Evolutionary conservation across 2,113 vertebrate genomes (phyloP).

Genomic region (Lathamus discolor): DNA sequence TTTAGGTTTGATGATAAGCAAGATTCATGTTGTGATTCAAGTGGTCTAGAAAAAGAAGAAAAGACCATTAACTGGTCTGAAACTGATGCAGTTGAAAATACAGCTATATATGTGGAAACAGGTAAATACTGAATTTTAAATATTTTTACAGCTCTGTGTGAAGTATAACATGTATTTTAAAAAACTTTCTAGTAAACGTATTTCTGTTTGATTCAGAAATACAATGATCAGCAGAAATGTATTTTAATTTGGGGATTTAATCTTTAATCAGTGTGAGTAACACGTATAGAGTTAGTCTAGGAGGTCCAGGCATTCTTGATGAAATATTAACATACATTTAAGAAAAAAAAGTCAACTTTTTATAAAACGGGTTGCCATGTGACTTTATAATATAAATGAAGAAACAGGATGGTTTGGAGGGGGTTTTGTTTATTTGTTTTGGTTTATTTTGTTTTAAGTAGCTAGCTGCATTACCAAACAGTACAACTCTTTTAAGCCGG

Average conservation of each 20-base stretch:
- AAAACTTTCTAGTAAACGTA: background rate
- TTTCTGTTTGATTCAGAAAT: background rate
- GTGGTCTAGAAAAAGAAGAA: constrained; percentile 57
- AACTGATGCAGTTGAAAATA: constrained; percentile 44
- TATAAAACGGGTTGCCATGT: background rate
- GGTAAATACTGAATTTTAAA: constrained; percentile 58
- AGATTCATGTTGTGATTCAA: constrained; percentile 52
- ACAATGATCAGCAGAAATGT: background rate
- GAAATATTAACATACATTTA: background rate
- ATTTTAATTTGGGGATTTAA: background rate
- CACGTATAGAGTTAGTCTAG: background rate
- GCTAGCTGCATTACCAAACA: background rate
- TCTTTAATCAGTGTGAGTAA: background rate
- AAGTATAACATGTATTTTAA: background rate
- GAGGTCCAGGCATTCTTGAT: background rate
- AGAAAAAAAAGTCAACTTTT: background rate
- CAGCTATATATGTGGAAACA: constrained; percentile 67
- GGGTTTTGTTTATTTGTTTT: background rate
- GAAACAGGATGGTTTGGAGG: background rate
- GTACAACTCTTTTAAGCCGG: background rate
- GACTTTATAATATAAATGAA: background rate
- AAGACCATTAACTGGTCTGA: constrained; percentile 53
- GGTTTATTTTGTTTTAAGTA: background rate
- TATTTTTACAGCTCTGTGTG: background rate
- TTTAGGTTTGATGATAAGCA: constrained; percentile 63